phyloP scores from a whole-genome alignment of 2,888 invertebrate species.

The Alloscopus bannaensis region DNA sequence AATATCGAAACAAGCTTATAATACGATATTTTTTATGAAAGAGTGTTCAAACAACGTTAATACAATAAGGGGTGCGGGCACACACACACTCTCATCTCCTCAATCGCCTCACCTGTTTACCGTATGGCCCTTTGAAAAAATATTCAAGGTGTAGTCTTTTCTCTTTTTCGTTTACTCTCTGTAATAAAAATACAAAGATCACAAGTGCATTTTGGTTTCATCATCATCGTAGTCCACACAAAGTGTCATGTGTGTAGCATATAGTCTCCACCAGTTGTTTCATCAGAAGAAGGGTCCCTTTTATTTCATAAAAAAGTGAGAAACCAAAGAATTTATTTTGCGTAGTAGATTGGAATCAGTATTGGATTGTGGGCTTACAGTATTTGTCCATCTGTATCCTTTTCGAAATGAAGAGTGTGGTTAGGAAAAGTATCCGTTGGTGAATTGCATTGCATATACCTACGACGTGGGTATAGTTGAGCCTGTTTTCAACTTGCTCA shows the following conservation, averaged over 20 bases:
- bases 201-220: too few relatives aligned
- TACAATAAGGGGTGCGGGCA: constrained; percentile 32
- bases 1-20: constrained; percentile 31
- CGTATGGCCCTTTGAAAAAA: constrained; percentile 41
- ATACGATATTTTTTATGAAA: too few relatives aligned
- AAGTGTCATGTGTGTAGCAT: constrained; percentile 1
- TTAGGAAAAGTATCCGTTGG: constrained; percentile 16
- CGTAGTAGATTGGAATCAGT: neutral
- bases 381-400: constrained; percentile 3
- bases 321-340: constrained; percentile 9
- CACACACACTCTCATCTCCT: constrained; percentile 5
- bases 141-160: neutral
- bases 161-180: too few relatives aligned
- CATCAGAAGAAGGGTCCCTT: neutral
- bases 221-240: too few relatives aligned
- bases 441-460: too few relatives aligned
- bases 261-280: neutral
- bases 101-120: constrained; percentile 47
- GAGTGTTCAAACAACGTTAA: constrained; percentile 28
- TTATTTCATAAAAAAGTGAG: neutral
- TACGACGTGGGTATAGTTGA: too few relatives aligned
- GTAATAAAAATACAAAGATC: neutral
- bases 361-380: too few relatives aligned
- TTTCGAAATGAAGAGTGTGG: constrained; percentile 37
- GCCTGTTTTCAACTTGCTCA: too few relatives aligned